Base-by-base conservation (phyloP, 2,888 invertebrate genomes). In the Spodoptera littoralis region DNA sequence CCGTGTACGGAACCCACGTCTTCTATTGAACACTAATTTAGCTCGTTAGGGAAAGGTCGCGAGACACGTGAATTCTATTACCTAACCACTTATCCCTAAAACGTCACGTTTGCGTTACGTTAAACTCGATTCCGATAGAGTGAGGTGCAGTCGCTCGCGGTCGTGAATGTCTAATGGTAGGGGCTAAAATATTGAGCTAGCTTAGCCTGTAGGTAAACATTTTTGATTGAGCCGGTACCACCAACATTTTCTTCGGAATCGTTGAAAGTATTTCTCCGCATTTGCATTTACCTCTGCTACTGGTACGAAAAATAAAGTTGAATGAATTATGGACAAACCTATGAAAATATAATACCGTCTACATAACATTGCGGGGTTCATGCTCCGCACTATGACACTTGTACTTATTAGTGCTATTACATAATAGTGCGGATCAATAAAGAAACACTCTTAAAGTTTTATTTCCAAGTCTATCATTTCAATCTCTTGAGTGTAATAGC, bases 221-320 rank as follows among this genome's bases (percentile, higher is more conserved):
- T 88, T 90, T 90, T 90, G 89, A 90, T 91, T 88, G 86, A 88
- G 82, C 81, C 81, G 65, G 81, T 79, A 82, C 82, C 77, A 77
- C 68, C 80, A 78, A 80, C 79, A 76, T 82, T 84, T 85, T 80
- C 77, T 82, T 84, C 73, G 77, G 80, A 83, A 79, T 79, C 67
- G 72, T 77, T 74, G 78, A 80, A 80, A 81, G 76, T 82, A 80
- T 80, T 77, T 73, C 69, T 65, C 59, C 65, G 71, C 70, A 84
- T 86, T 87, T 84, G 80, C 82, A 84, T 84, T 73, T 79, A 80
- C 74, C 72, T 76, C 78, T 80, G 76, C 66, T 73, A 80, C 66
- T 80, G 76, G 68, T 73, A 80, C 66, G 75, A 72, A 71, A 80
- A 81, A 82, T 80, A 79, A 81, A 80, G 73, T 79, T 77, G 75